A percentile compares a stretch with the other conserved stretches of the same genome.
Conservation (phyloP, 2,888 invertebrate species). For the Oxytorus armatus region DNA sequence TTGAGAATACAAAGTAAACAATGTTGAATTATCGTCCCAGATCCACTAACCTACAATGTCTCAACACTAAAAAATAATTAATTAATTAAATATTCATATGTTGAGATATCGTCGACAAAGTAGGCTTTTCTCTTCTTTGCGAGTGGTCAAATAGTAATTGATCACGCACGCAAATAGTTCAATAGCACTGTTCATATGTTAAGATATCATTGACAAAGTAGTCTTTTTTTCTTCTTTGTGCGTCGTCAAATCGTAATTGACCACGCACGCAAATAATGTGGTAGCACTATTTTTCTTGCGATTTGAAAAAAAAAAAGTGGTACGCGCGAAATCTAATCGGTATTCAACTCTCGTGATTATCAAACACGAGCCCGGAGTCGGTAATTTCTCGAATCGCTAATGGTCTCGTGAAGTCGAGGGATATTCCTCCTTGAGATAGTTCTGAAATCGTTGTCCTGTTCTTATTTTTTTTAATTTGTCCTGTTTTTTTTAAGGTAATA, state of each 20-base stretch:
- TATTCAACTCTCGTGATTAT: constrained; percentile 57
- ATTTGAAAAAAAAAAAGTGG: constrained; percentile 47
- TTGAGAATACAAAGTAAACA: not conserved
- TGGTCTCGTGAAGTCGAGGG: constrained; percentile 37
- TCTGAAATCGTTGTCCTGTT: not conserved
- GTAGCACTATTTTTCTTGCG: not conserved
- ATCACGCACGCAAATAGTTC: too few relatives aligned
- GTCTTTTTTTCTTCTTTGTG: not conserved
- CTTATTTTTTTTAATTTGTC: not conserved
- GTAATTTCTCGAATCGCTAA: constrained; percentile 39
- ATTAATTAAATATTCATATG: too few relatives aligned
- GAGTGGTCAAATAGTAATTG: too few relatives aligned
- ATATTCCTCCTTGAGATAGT: not conserved
- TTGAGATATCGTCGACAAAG: too few relatives aligned
- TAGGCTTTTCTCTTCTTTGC: too few relatives aligned
- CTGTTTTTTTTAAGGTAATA: too few relatives aligned
- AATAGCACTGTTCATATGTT: too few relatives aligned
- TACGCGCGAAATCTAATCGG: constrained; percentile 47
- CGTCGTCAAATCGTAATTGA: not conserved
- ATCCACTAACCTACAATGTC: not conserved
- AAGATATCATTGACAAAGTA: too few relatives aligned
- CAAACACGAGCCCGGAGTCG: constrained; percentile 39
- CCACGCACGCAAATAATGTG: too few relatives aligned
- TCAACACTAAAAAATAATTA: too few relatives aligned
- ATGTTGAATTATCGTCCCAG: not conserved